phyloP scores from a whole-genome alignment of 1,140 invertebrate genomes.

The Platorchestia sp. region DNA sequence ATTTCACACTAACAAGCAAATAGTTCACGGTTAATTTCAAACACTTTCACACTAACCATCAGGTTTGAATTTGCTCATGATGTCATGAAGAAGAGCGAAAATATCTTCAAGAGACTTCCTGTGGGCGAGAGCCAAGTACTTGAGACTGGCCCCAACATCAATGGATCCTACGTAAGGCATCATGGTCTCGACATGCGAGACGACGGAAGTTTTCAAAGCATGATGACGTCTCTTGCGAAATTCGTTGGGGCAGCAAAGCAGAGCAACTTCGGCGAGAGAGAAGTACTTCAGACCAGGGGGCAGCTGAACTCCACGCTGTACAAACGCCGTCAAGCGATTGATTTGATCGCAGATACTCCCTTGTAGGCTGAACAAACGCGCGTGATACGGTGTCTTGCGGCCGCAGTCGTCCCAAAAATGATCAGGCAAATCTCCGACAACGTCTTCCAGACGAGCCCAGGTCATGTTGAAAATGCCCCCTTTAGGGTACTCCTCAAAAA shows the following conservation, averaged over 20 bases:
- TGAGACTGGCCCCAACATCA: not conserved
- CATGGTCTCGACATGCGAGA: conserved; percentile 8
- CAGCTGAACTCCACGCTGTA: not conserved
- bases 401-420: not conserved
- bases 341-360: not conserved
- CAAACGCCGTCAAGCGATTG: not conserved
- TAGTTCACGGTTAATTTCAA: no score
- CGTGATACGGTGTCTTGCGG: not conserved
- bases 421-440: not conserved
- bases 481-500: conserved; percentile 2
- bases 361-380: not conserved
- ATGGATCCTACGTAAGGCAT: conserved; percentile 36
- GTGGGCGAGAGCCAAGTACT: not conserved
- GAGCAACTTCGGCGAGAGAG: not conserved
- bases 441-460: not conserved
- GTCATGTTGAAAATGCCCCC: conserved; percentile 34
- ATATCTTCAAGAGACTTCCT: not conserved
- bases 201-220: not conserved
- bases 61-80: not conserved
- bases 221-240: not conserved
- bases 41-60: not conserved
- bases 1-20: no score
- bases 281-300: not conserved
- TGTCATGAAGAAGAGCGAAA: not conserved
- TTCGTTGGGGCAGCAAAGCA: not conserved